Percentiles rank a stretch among this genome's conserved stretches.
Conservation (phyloP, 2,888 invertebrate genomes). For the Dolomedes plantarius region DNA sequence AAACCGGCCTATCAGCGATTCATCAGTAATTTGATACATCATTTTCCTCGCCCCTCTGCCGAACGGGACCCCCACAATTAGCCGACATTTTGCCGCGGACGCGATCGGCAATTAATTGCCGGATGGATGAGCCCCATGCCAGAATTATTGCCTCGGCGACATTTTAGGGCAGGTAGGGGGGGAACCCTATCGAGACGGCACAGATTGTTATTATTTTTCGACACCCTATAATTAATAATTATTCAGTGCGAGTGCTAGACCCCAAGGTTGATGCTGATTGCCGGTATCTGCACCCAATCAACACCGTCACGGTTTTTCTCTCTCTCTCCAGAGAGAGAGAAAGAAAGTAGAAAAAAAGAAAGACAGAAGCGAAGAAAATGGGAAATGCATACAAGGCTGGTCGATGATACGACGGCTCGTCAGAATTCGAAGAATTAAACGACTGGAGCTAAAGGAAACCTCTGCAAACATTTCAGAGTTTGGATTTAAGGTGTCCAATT, state of each 20-base stretch:
- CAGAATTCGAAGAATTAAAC: too few relatives aligned
- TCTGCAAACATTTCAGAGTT: too few relatives aligned
- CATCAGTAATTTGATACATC: conserved; percentile 3
- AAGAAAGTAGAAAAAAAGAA: not conserved
- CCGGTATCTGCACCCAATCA: not conserved
- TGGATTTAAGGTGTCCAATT: too few relatives aligned
- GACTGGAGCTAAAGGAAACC: too few relatives aligned
- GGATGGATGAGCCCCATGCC: not conserved
- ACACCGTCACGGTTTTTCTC: not conserved
- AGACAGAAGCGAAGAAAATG: too few relatives aligned
- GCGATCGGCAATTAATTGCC: conserved; percentile 12
- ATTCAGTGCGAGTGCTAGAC: not conserved
- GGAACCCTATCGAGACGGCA: not conserved
- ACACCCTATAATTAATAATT: conserved; percentile 1
- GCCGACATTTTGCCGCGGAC: not conserved
- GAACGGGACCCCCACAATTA: not conserved
- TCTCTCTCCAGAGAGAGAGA: not conserved
- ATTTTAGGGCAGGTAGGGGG: not conserved
- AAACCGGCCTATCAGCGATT: not conserved
- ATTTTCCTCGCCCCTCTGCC: not conserved
- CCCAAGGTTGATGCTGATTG: conserved; percentile 3
- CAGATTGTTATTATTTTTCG: not conserved
- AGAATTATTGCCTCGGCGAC: not conserved
- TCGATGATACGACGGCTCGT: too few relatives aligned
- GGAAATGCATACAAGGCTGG: too few relatives aligned